A percentile compares a stretch with the other conserved stretches of the same genome.
These are phyloP conservation scores for Engystomops pustulosus DNA, from an alignment of 2,113 vertebrate genomes.

Conservation along the genomic window DNA sequence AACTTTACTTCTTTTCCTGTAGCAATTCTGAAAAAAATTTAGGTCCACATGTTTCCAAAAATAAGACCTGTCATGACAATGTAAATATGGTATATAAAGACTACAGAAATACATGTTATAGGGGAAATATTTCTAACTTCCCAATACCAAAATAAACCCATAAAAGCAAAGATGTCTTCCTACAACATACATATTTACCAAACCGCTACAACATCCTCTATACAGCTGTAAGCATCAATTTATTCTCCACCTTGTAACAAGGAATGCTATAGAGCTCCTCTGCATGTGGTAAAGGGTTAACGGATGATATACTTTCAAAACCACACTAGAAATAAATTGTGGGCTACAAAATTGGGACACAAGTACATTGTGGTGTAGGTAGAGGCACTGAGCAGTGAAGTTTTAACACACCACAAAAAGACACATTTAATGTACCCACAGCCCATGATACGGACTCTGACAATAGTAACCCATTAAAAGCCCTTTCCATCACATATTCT, in stretches of 20 bases:
- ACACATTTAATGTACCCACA: constrained; percentile 22
- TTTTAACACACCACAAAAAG: constrained; percentile 36
- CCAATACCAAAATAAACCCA: not conserved
- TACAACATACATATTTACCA: not conserved
- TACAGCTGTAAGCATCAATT: not conserved
- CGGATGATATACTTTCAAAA: constrained; percentile 8
- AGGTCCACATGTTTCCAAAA: not conserved
- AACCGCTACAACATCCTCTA: not conserved
- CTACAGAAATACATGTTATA: not conserved
- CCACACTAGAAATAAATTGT: constrained; percentile 37
- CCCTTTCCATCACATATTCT: not conserved
- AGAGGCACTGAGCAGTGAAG: constrained; percentile 25
- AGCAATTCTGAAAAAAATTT: too few relatives aligned
- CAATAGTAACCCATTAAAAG: not conserved
- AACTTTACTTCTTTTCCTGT: not conserved
- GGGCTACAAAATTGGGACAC: constrained; percentile 18
- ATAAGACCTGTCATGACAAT: not conserved
- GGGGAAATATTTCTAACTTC: not conserved
- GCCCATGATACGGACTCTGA: not conserved
- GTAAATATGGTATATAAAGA: not conserved
- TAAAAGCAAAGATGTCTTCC: not conserved
- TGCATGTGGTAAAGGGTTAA: not conserved
- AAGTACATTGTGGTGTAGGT: constrained; percentile 31
- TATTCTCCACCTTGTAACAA: constrained; percentile 10
- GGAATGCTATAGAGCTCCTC: not conserved